Evolutionary conservation across 2,113 vertebrate species (phyloP), one percentile per base, ranked within the genome.

Genomic region (Melanostigma gelatinosum): DNA sequence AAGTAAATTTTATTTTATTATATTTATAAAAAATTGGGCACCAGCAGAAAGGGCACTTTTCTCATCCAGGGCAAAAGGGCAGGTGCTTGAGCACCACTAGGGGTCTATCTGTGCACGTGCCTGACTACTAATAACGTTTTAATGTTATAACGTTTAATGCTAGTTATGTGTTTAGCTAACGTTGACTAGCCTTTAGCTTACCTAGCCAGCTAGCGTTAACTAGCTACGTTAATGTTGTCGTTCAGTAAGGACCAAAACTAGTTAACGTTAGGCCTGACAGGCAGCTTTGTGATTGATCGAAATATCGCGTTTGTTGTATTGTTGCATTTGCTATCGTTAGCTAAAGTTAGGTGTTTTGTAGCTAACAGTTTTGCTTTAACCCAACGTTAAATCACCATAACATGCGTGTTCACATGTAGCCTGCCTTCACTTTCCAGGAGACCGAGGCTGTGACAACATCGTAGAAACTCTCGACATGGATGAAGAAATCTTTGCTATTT

Each of bases 401-500:
- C 12, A 8, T 1, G 1, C 12, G 24, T 40, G 1, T 38, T 54
- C 15, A 63, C 1, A 32, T 42, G 38, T 54, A 52, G 2, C 10
- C 13, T 40, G 9, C 15, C 38, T 11, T 85, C 10, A 48, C 6
- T 58, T 5, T 40, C 6, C 57, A 96, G 92, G 70, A 83, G 58
- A 85, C 18, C 29, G 78, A 57, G 57, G 54, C 57, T 84, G 80
- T 58, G 89, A 90, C 1, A 91, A 91, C 85, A 90, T 93, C 4
- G 89, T 84, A 6, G 95, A 95, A 4, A 92, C 93, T 93, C 80
- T 87, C 36, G 92, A 92, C 29, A 44, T 94, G 68, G 96, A 97
- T 16, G 97, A 97, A 77, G 97, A 98, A 76, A 92, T 92, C 85
- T 93, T 98, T 48, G 93, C 86, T 10, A 32, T 95, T 27, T 95